phyloP scores from a whole-genome alignment of 1,140 invertebrate species.

The Pseudomyrmex gracilis region DNA sequence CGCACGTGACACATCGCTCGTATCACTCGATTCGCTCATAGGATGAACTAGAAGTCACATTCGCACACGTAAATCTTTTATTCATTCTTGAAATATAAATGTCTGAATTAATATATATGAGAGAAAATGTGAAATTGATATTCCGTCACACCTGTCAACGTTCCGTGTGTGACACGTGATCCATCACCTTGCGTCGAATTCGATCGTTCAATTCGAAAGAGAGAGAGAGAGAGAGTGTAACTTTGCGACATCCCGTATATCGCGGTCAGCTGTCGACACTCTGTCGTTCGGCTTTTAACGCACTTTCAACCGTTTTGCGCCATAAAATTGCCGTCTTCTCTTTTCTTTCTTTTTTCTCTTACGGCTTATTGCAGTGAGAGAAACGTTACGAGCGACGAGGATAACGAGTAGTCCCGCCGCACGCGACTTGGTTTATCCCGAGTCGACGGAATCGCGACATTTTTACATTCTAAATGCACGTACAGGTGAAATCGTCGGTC shows the following conservation, averaged over 20 bases:
- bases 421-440: not conserved
- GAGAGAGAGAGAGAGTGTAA: not conserved
- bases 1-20: slow-evolving; percentile 32
- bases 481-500: not conserved
- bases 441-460: not conserved
- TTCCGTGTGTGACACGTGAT: too few species aligned
- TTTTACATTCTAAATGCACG: slow-evolving; percentile 25
- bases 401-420: not conserved
- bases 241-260: slow-evolving; percentile 35
- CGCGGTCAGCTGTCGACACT: slow-evolving; percentile 76
- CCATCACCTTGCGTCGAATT: too few species aligned
- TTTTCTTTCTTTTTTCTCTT: slow-evolving; percentile 42
- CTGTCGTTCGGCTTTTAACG: slow-evolving; percentile 69
- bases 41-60: too few species aligned
- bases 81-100: too few species aligned
- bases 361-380: not conserved
- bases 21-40: not conserved
- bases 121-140: too few species aligned
- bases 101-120: too few species aligned
- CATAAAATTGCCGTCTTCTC: slow-evolving; percentile 66
- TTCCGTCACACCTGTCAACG: too few species aligned
- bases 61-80: too few species aligned
- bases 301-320: slow-evolving; percentile 56
- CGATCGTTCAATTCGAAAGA: too few species aligned
- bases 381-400: slow-evolving; percentile 6